Evolutionary conservation across 2,797 vertebrate species (phyloP).

Genomic region (Pseudochromis fuscus): DNA sequence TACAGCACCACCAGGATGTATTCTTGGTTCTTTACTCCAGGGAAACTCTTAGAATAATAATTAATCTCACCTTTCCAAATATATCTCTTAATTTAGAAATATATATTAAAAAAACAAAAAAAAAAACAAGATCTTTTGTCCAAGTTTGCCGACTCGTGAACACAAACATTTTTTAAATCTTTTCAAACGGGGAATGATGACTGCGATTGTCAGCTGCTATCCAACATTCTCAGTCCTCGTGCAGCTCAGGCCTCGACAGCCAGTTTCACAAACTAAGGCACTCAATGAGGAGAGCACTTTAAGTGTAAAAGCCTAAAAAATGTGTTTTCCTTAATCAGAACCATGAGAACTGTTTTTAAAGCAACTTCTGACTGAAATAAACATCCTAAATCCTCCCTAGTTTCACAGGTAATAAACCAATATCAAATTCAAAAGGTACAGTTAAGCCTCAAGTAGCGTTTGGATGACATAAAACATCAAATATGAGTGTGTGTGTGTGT

Average conservation of each 20-base stretch:
- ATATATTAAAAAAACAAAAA: constrained; percentile 2
- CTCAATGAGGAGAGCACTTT: constrained; percentile 46
- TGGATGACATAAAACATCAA: constrained; percentile 34
- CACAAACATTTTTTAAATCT: background rate
- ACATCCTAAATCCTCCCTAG: background rate
- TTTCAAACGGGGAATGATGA: constrained; percentile 53
- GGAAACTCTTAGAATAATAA: constrained; percentile 32
- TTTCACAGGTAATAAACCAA: constrained; percentile 2
- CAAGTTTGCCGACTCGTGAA: constrained; percentile 12
- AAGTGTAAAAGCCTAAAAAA: constrained; percentile 7
- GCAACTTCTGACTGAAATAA: constrained; percentile 8
- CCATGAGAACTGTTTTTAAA: constrained; percentile 15
- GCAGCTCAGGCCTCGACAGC: constrained; percentile 5
- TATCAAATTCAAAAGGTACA: constrained; percentile 15
- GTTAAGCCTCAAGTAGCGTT: constrained; percentile 32
- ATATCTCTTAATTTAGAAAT: constrained; percentile 40
- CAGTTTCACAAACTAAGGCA: constrained; percentile 65
- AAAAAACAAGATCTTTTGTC: background rate
- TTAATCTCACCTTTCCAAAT: constrained; percentile 18
- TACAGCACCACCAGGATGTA: constrained; percentile 21
- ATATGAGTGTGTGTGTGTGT: constrained; percentile 2
- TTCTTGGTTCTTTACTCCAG: constrained; percentile 28
- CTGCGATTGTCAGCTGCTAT: constrained; percentile 50
- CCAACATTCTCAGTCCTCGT: constrained; percentile 36
- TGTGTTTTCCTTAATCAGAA: constrained; percentile 4